These are phyloP conservation scores for Sebastes umbrosus DNA, from an alignment of 2,797 vertebrate species.

Conservation along the genomic window DNA sequence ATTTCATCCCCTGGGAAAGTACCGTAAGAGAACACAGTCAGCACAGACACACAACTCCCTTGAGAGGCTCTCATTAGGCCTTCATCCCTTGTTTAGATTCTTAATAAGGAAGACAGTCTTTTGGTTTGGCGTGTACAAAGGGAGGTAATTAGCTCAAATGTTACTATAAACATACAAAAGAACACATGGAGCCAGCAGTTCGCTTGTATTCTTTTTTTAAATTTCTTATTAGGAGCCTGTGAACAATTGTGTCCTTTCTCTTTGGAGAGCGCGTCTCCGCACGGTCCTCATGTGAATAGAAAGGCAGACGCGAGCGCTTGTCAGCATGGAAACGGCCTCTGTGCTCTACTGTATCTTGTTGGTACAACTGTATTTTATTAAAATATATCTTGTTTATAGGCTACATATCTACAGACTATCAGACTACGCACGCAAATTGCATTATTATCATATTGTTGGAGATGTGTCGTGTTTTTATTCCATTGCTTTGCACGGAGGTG, in stretches of 20 bases:
- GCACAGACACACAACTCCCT: conserved; percentile 35
- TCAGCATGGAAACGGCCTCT: no score
- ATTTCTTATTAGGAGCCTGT: not conserved
- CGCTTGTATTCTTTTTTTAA: not conserved
- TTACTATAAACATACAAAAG: conserved; percentile 47
- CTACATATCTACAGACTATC: no score
- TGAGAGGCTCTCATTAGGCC: conserved; percentile 52
- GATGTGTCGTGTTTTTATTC: no score
- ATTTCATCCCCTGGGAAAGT: conserved; percentile 43
- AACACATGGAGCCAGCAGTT: conserved; percentile 1
- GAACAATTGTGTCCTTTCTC: not conserved
- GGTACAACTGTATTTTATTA: no score
- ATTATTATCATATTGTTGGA: no score
- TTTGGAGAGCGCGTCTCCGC: no score
- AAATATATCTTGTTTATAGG: no score
- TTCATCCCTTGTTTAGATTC: conserved; percentile 58
- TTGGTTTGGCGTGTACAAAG: conserved; percentile 21
- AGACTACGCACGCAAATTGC: no score
- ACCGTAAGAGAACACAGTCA: conserved; percentile 20
- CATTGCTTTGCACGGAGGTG: no score
- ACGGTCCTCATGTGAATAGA: no score
- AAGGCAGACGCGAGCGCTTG: no score
- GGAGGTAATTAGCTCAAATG: conserved; percentile 42
- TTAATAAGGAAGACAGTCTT: conserved; percentile 56
- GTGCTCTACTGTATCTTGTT: no score